Evolutionary conservation across 1,140 invertebrate genomes (phyloP), one percentile per base, ranked within the genome.

Genomic region (Diorhabda elongata): DNA sequence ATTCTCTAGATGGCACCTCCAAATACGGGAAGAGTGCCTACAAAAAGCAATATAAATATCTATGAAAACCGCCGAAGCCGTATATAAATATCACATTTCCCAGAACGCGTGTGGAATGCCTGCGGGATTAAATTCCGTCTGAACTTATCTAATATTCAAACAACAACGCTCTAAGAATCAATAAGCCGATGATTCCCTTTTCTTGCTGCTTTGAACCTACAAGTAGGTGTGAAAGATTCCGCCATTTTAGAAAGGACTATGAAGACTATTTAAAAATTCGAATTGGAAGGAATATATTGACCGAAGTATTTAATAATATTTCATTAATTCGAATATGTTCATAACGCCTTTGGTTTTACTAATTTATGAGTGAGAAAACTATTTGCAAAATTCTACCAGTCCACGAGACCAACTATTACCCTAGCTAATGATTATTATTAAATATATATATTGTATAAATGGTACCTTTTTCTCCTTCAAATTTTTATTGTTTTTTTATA

Each of bases 61-160:
- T 67, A 66, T 71, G 61, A 71, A 71, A 47, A 63, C 61, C 64
- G 42, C 42, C 57, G 58, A 64, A 66, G 58, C 61, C 71, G 64
- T 60, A 68, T 73, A 73, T 73, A 71, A 74, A 74, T 74, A 74
- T 72, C 70, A 64, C 70, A 74, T 74, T 69, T 74, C 71, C 62
- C 43, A 44, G 61, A 69, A 56, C 58, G 66, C 67, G 69, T 74
- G 66, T 62, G 26, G 71, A 70, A 74, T 74, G 64, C 71, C 71
- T 60, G 6, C 44, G 71, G 73, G 73, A 72, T 74, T 74, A 70
- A 74, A 74, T 74, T 72, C 73, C 71, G 67, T 72, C 73, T 74
- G 66, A 61, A 70, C 71, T 72, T 72, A 74, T 74, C 71, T 74
- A 74, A 74, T 74, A 74, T 74, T 74, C 71, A 74, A 74, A 74